Base-by-base conservation (phyloP, 2,797 vertebrate genomes). In the Melanogrammus aeglefinus region DNA sequence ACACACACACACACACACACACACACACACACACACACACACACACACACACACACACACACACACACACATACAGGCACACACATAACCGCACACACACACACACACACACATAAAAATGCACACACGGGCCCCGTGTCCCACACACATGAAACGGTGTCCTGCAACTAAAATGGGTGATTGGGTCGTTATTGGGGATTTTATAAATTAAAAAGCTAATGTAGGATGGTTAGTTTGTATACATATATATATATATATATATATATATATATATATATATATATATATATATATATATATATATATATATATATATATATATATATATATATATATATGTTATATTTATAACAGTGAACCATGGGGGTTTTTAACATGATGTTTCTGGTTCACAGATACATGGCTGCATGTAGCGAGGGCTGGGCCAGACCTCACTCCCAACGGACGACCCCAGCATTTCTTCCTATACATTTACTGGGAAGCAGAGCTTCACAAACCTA, bases 401-500 rank as follows among this genome's bases (percentile, higher is more conserved):
- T 27, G 63, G 63, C 63, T 7, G n/a, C 57, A 6, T 24, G 10
- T 24, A 66, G 57, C 21, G 1, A 66, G 57, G n/a, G n/a, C 57
- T 66, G 1, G 3, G 24, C n/a, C 63, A 27, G 24, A 24, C 24
- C 63, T 12, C n/a, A 27, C 24, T 69, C 63, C 63, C 63, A 69
- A 16, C 9, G 63, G 63, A 27, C 8, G 3, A 12, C 63, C 24
- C 9, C 63, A 10, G 24, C 8, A 27, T 69, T 69, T 0, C 29
- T 27, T 69, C 13, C 63, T 69, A 69, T 69, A 69, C 63, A 27
- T 69, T 82, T 71, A 82, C 69, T 79, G 13, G 27, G 69, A 63
- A 44, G 63, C 77, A 44, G 72, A 86, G 77, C 77, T 79, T 84
- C 77, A 79, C 79, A 83, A 81, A 84, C 78, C 80, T 75, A 78